Evolutionary conservation across 2,113 vertebrate genomes (phyloP), one percentile per base, ranked within the genome.

Genomic region (Bos javanicus): DNA sequence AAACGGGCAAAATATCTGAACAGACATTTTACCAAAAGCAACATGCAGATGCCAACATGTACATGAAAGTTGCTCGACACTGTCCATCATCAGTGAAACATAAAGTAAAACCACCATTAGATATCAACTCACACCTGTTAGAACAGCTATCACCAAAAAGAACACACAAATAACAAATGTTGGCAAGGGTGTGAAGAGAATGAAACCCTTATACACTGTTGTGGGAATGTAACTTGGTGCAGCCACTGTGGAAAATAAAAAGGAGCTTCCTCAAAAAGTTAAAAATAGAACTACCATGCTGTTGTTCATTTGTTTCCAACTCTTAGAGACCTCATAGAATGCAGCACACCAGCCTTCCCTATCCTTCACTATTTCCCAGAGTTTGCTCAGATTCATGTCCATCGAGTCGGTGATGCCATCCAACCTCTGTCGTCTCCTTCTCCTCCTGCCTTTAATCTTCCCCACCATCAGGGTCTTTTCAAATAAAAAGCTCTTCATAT

Each of bases 351-450:
- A 71, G 67, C 67, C 67, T 71, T 71, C 10, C 67, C 67, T 71
- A 39, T 71, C 19, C 10, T 39, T 71, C 19, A 39, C n/a, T 71
- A 39, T 39, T 71, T 71, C 67, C 19, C 67, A 39, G 67, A 71
- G 5, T 71, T 71, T 71, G n/a, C 67, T 71, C 67, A 23, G 11
- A 39, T 23, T 39, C 67, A 71, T 71, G 67, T 39, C 36, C n/a
- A 23, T 6, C 0, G 10, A 71, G n/a, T 39, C 0, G 0, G n/a
- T 39, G 67, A 71, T 39, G 19, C n/a, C 19, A 12, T 39, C 67
- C 1, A 39, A 39, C 67, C 5, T 71, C n/a, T 39, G 67, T 23
- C 5, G 2, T 23, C 19, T n/a, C 10, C n/a, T 39, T 71, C 67
- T 71, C 67, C 67, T 71, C 10, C n/a, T 71, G 67, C 67, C n/a